Evolutionary conservation across 2,797 vertebrate genomes (phyloP).

Genomic region (Bucorvus abyssinicus): DNA sequence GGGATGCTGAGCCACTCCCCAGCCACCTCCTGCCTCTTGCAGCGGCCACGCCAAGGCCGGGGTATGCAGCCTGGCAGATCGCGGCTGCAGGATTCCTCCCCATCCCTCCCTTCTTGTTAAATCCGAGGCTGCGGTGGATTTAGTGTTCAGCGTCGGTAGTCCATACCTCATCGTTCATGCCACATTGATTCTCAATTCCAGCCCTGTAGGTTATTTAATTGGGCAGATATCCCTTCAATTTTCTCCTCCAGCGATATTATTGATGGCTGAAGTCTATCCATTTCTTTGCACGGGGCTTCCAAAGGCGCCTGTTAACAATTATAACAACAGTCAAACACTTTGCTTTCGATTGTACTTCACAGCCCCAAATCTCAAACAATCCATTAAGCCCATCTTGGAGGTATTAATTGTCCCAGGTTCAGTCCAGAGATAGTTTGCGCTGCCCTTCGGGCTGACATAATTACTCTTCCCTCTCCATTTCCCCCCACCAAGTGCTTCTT

Average conservation of each 20-base stretch:
- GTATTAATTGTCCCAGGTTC: neutral
- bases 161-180: conserved; percentile 38
- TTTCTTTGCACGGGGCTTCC: neutral
- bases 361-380: conserved; percentile 15
- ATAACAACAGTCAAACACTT: neutral
- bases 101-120: neutral
- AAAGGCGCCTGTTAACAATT: conserved; percentile 38
- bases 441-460: neutral
- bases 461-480: neutral
- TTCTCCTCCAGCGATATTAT: conserved; percentile 53
- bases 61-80: rapidly evolving
- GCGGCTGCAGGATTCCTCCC: neutral
- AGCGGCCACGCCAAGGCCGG: neutral
- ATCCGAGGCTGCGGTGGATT: neutral
- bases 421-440: neutral
- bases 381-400: neutral
- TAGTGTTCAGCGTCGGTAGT: neutral
- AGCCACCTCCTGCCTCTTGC: neutral
- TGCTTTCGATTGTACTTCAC: neutral
- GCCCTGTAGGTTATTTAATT: conserved; percentile 58
- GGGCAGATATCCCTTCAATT: conserved; percentile 64
- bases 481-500: neutral
- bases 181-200: conserved; percentile 60
- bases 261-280: conserved; percentile 26
- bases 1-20: rapidly evolving